Evolutionary conservation across 2,888 invertebrate species (phyloP).

Genomic region (Hypolimnas misippus): DNA sequence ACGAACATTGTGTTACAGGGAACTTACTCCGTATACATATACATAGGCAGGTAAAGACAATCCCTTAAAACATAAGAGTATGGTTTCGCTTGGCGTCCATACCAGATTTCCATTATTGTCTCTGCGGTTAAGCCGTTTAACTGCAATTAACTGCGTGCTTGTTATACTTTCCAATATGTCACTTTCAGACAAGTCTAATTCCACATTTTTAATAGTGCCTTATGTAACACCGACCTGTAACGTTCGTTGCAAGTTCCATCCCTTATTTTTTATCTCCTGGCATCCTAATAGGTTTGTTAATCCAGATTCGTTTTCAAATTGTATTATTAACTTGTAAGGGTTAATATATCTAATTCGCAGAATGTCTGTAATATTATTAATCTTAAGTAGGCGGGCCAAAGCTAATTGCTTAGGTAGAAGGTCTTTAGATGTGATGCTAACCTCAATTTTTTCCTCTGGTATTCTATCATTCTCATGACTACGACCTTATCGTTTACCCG

Average conservation of each 20-base stretch:
- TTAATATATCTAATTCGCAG: neutral
- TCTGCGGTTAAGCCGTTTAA: neutral
- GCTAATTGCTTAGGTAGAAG: neutral
- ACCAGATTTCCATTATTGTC: neutral
- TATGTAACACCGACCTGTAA: neutral
- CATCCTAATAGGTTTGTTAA: neutral
- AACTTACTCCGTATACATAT: slow-evolving; percentile 27
- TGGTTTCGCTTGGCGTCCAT: slow-evolving; percentile 27
- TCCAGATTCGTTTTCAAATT: neutral
- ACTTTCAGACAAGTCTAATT: neutral
- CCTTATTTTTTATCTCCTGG: neutral
- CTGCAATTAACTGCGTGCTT: neutral
- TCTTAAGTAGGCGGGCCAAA: neutral
- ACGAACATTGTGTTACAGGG: slow-evolving; percentile 40
- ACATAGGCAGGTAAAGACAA: slow-evolving; percentile 32
- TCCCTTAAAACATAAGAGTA: slow-evolving; percentile 35
- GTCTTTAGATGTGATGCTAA: neutral
- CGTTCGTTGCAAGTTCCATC: neutral
- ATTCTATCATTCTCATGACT: neutral
- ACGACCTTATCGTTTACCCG: neutral
- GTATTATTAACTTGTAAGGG: neutral
- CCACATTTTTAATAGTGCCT: neutral
- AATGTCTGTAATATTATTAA: neutral
- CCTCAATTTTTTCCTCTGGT: neutral
- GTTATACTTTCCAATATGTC: neutral